Percentiles rank a stretch among this genome's conserved stretches.
Conservation (phyloP, 2,888 invertebrate species). For the Tromatobia lineatoria region DNA sequence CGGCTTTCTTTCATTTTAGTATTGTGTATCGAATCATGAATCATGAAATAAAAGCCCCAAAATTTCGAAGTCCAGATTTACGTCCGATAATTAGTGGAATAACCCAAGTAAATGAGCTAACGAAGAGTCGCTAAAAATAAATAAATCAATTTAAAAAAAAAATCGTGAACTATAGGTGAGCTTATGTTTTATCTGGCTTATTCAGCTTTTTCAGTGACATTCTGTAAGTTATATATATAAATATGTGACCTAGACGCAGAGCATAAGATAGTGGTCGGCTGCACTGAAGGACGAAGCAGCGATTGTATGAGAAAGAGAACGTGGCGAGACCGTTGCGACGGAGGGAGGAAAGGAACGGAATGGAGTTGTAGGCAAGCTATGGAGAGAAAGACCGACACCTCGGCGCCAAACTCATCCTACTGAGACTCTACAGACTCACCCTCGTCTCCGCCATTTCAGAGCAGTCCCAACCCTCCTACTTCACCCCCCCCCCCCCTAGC, state of each 20-base stretch:
- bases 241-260: slow-evolving; percentile 75
- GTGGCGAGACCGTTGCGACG: slow-evolving; percentile 14
- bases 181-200: slow-evolving; percentile 6
- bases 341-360: slow-evolving; percentile 69
- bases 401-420: slow-evolving; percentile 85
- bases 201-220: slow-evolving; percentile 62
- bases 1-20: no score
- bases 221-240: slow-evolving; percentile 78
- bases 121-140: no score
- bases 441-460: slow-evolving; percentile 76
- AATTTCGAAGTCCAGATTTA: no score
- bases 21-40: no score
- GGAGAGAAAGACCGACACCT: slow-evolving; percentile 84
- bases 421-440: slow-evolving; percentile 84
- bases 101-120: no score
- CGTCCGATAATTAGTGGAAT: no score
- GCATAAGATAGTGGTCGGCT: slow-evolving; percentile 40
- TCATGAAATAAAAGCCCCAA: no score
- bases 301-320: slow-evolving; percentile 30
- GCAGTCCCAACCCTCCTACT: slow-evolving; percentile 63
- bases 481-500: slow-evolving; percentile 72
- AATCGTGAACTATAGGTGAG: no score
- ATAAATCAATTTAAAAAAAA: no score
- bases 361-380: slow-evolving; percentile 68
- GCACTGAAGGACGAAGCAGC: slow-evolving; percentile 46